A percentile compares a stretch with the other conserved stretches of the same genome.
Conservation (phyloP, 2,113 vertebrate species). For the Pelvicachromis taeniatus region DNA sequence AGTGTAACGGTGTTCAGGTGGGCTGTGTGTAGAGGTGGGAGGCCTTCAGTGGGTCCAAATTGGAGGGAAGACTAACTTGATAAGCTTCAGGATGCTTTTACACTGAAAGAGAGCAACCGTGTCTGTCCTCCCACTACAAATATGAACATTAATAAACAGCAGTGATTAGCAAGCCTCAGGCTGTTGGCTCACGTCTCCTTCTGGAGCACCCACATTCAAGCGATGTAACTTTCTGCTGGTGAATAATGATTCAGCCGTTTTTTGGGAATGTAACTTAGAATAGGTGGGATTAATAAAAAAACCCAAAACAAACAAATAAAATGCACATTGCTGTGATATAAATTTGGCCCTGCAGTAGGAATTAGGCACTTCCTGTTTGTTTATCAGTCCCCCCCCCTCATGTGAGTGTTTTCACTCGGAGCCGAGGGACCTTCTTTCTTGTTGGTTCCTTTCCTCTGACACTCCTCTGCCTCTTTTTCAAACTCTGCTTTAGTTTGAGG, state of each 20-base stretch:
- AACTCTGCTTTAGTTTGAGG: background rate
- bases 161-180: background rate
- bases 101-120: background rate
- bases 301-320: background rate
- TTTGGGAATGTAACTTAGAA: background rate
- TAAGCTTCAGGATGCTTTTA: background rate
- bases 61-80: background rate
- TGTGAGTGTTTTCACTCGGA: conserved; percentile 19
- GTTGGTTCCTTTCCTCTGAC: background rate
- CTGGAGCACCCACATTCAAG: conserved; percentile 1
- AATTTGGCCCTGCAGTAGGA: background rate
- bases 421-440: conserved; percentile 3
- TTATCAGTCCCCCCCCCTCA: background rate
- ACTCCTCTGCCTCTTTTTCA: background rate
- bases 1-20: conserved; percentile 39
- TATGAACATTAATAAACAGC: background rate
- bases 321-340: background rate
- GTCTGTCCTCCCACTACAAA: background rate
- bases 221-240: background rate
- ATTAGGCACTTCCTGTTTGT: conserved; percentile 13
- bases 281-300: background rate
- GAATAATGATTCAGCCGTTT: background rate
- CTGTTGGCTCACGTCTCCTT: conserved; percentile 13
- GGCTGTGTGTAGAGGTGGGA: conserved; percentile 46
- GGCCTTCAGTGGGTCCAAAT: background rate